These are phyloP conservation scores for Salvelinus fontinalis DNA, from an alignment of 2,113 vertebrate genomes.

Conservation along the genomic window DNA sequence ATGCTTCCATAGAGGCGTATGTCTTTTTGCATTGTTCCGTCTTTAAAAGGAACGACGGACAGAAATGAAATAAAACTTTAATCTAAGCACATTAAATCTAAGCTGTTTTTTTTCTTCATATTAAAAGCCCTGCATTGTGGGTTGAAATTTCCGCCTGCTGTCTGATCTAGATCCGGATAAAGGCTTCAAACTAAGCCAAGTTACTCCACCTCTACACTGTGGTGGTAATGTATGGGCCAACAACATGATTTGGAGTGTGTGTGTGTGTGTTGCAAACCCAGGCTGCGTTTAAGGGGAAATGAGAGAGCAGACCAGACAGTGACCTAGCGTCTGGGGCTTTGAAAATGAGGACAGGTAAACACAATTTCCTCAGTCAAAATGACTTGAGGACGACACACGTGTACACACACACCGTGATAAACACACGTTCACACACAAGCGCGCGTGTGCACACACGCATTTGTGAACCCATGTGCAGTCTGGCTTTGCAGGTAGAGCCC, in stretches of 20 bases:
- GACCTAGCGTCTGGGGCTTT: slow-evolving; percentile 16
- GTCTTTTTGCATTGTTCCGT: no score
- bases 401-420: not conserved
- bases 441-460: slow-evolving; percentile 1
- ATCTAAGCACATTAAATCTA: no score
- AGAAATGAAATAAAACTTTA: no score
- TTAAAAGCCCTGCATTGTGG: no score
- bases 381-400: not conserved
- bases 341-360: slow-evolving; percentile 23
- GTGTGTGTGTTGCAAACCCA: slow-evolving; percentile 3
- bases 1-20: no score
- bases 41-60: no score
- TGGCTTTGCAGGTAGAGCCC: slow-evolving; percentile 5
- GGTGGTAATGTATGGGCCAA: not conserved
- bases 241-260: not conserved
- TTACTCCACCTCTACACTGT: not conserved
- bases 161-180: no score
- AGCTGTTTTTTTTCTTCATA: no score
- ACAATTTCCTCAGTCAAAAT: slow-evolving; percentile 12
- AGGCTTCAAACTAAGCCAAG: no score
- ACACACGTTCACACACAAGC: slow-evolving; percentile 8
- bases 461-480: not conserved
- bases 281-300: slow-evolving; percentile 7
- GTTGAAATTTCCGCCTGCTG: no score
- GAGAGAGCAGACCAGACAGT: slow-evolving; percentile 29